Conservation (phyloP, 2,888 invertebrate species). For the Tinea pellionella region DNA sequence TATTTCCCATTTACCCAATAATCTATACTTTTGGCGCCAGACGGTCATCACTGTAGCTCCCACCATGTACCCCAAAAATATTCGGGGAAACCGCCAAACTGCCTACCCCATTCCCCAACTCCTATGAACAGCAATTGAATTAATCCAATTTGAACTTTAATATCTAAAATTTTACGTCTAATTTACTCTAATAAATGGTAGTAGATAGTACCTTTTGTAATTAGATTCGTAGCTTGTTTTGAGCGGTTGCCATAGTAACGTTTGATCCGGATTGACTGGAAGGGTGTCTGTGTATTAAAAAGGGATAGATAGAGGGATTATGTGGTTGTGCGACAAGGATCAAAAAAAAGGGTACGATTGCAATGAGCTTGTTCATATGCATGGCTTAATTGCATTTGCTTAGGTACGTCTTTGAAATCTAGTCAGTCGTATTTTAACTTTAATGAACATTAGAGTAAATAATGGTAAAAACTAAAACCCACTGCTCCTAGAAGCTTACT, state of each 20-base stretch:
- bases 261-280: slow-evolving; percentile 40
- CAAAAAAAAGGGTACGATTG: slow-evolving; percentile 34
- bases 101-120: neutral
- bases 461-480: too few relatives aligned
- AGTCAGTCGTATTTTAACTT: neutral
- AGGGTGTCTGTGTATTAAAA: slow-evolving; percentile 39
- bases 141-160: slow-evolving; percentile 41
- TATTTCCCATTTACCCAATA: too few relatives aligned
- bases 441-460: too few relatives aligned
- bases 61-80: slow-evolving; percentile 16
- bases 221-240: slow-evolving; percentile 44
- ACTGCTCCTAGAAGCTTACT: too few relatives aligned
- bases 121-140: neutral
- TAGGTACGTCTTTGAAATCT: slow-evolving; percentile 28
- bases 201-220: slow-evolving; percentile 24
- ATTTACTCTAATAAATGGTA: slow-evolving; percentile 34
- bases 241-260: slow-evolving; percentile 52
- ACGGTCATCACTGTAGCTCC: neutral
- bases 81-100: slow-evolving; percentile 20
- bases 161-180: slow-evolving; percentile 35
- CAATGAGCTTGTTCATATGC: slow-evolving; percentile 42
- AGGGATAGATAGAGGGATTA: slow-evolving; percentile 23
- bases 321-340: slow-evolving; percentile 26
- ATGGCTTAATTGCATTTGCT: slow-evolving; percentile 56
- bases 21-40: neutral